Evolutionary conservation across 2,888 invertebrate species (phyloP).

Genomic region (Neoascia interrupta): DNA sequence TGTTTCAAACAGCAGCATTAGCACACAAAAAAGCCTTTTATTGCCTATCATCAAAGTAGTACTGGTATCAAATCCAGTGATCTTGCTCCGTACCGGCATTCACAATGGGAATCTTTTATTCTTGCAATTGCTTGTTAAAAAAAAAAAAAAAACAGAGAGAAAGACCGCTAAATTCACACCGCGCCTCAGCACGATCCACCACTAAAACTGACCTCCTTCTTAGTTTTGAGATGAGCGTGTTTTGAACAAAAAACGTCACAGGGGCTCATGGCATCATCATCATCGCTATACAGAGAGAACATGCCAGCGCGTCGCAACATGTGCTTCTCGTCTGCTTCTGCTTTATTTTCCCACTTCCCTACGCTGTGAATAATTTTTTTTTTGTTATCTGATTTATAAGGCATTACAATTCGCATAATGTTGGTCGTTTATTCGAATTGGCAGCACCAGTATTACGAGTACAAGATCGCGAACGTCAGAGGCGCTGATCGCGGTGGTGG

Average conservation of each 20-base stretch:
- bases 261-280: slow-evolving; percentile 10
- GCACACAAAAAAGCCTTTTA: not conserved
- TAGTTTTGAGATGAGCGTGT: slow-evolving; percentile 1
- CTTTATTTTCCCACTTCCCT: slow-evolving; percentile 45
- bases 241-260: slow-evolving; percentile 35
- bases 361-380: slow-evolving; percentile 14
- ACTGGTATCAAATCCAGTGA: slow-evolving; percentile 3
- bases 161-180: no score
- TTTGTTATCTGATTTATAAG: slow-evolving; percentile 42
- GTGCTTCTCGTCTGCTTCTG: slow-evolving; percentile 54
- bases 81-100: slow-evolving; percentile 1
- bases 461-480: slow-evolving; percentile 48
- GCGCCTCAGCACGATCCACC: slow-evolving; percentile 10
- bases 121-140: slow-evolving; percentile 12
- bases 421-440: slow-evolving; percentile 43
- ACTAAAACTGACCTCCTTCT: slow-evolving; percentile 50
- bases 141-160: no score
- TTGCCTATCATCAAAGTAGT: no score
- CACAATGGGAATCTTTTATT: slow-evolving; percentile 30
- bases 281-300: slow-evolving; percentile 33
- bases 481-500: not conserved
- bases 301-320: slow-evolving; percentile 53
- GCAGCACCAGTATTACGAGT: slow-evolving; percentile 43
- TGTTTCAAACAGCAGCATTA: no score
- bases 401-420: slow-evolving; percentile 54